phyloP scores from a whole-genome alignment of 2,888 invertebrate genomes.

The Cordylochernes scorpioides region DNA sequence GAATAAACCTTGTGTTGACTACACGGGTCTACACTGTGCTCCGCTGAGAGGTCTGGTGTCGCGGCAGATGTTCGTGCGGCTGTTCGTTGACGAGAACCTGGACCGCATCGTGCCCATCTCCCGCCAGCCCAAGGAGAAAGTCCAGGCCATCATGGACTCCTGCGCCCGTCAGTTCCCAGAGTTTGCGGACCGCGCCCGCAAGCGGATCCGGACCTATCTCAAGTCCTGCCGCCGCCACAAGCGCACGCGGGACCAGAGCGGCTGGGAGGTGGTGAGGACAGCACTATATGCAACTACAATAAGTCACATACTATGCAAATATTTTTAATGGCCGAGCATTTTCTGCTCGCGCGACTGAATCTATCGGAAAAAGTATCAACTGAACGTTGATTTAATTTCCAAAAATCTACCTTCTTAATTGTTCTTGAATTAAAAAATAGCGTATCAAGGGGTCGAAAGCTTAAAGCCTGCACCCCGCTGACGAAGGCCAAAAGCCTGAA shows the following conservation, averaged over 20 bases:
- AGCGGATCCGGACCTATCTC: conserved; percentile 73
- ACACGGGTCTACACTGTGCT: background rate
- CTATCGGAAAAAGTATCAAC: too few species aligned
- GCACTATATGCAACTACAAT: background rate
- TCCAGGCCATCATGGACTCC: conserved; percentile 85
- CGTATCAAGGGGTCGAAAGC: too few species aligned
- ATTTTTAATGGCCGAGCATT: background rate
- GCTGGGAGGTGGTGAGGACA: conserved; percentile 57
- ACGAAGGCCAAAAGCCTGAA: too few species aligned
- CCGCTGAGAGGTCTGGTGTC: too few species aligned
- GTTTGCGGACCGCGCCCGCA: conserved; percentile 73
- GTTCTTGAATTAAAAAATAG: too few species aligned
- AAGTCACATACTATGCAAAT: background rate
- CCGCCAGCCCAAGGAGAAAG: conserved; percentile 88
- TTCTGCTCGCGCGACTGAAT: too few species aligned
- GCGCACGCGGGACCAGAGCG: conserved; percentile 47
- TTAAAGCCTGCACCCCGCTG: too few species aligned
- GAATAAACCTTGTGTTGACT: too few species aligned
- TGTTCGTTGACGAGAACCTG: conserved; percentile 85
- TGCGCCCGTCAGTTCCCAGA: conserved; percentile 89
- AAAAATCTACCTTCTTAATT: too few species aligned
- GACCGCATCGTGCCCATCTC: conserved; percentile 88
- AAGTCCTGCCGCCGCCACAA: conserved; percentile 85
- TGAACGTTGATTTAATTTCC: too few species aligned
- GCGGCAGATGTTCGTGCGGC: conserved; percentile 83